Evolutionary conservation across 2,888 invertebrate species (phyloP).

Genomic region (Notodonta ziczac): DNA sequence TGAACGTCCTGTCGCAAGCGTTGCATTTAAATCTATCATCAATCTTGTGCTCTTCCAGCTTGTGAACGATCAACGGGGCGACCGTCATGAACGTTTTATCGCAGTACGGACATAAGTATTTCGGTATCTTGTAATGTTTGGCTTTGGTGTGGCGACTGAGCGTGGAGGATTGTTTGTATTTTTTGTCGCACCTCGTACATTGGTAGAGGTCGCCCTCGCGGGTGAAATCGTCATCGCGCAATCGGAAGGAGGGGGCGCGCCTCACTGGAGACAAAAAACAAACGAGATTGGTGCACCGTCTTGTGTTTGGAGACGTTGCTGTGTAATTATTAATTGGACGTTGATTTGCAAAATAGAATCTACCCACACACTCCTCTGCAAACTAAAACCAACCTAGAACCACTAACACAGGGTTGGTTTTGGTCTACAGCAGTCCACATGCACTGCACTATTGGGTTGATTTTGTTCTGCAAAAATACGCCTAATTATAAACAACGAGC

Average conservation of each 20-base stretch:
- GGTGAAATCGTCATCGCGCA: conserved; percentile 55
- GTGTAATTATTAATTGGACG: no score
- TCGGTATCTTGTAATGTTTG: conserved; percentile 62
- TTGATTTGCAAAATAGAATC: no score
- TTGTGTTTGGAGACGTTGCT: no score
- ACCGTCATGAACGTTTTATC: conserved; percentile 56
- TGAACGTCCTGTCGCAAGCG: conserved; percentile 66
- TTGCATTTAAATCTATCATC: conserved; percentile 69
- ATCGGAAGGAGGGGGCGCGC: conserved; percentile 47
- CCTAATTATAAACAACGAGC: no score
- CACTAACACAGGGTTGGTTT: no score
- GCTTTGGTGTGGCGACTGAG: conserved; percentile 59
- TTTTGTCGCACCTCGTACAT: conserved; percentile 56
- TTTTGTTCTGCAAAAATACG: no score
- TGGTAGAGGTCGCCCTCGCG: conserved; percentile 45
- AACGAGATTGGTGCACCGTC: conserved; percentile 18
- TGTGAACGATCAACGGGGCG: conserved; percentile 59
- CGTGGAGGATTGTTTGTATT: conserved; percentile 53
- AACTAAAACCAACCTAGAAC: no score
- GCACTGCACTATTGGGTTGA: no score
- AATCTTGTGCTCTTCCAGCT: conserved; percentile 58
- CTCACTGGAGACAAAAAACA: conserved; percentile 58
- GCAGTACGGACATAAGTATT: conserved; percentile 54
- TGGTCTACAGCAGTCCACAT: no score
- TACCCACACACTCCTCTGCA: no score